Conservation (phyloP, 2,113 vertebrate species). For the Pristiophorus japonicus region DNA sequence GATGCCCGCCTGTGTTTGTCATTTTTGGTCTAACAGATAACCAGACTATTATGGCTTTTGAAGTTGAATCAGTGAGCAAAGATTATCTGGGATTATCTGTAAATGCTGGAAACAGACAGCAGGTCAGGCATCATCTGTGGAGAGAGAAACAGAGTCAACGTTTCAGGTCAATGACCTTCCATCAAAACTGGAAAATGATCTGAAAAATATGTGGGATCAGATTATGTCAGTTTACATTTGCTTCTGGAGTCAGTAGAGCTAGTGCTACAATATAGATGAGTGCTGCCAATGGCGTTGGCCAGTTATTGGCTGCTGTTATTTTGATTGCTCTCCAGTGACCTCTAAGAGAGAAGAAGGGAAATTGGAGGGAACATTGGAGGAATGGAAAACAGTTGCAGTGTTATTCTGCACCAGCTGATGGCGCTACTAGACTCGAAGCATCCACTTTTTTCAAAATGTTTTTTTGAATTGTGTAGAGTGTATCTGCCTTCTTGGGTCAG, state of each 20-base stretch:
- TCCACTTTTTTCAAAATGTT: background rate
- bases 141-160: background rate
- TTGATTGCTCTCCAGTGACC: too few species aligned
- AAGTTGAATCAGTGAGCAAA: background rate
- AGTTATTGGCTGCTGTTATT: too few species aligned
- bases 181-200: background rate
- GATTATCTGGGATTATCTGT: background rate
- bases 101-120: background rate
- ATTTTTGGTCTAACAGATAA: background rate
- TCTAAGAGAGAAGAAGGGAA: too few species aligned
- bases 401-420: background rate
- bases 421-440: background rate
- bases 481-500: background rate
- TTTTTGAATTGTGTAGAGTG: background rate
- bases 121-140: background rate
- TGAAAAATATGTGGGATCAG: too few species aligned
- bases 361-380: too few species aligned
- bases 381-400: background rate
- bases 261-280: too few species aligned
- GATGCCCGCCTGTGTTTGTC: too few species aligned
- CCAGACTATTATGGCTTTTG: background rate
- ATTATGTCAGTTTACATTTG: too few species aligned
- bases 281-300: too few species aligned
- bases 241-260: too few species aligned
- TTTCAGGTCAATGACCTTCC: background rate